Base-by-base conservation (phyloP, 2,888 invertebrate genomes). In the Caradrina kadenii region DNA sequence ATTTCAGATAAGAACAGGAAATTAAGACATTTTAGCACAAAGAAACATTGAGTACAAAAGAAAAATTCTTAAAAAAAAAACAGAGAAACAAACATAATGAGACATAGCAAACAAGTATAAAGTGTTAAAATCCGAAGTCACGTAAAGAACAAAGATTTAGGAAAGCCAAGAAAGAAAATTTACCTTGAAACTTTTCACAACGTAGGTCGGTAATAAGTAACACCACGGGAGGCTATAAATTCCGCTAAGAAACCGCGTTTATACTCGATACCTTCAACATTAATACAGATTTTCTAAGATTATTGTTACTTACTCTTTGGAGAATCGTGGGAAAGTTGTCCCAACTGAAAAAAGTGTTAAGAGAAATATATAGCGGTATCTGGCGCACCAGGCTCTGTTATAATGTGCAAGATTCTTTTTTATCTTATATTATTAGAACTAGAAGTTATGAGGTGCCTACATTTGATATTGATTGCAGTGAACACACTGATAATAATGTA, bases 281-380 rank as follows among this genome's bases (percentile, higher is more conserved):
- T 90, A 90, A 91, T 90, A 91, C 87, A 88, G 87, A 90, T 91
- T 90, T 89, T 88, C 82, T 81, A 79, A 87, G 87, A 89, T 90
- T 88, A 89, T 88, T 87, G 87, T 86, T 82, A 88, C 83, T 75
- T 70, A 88, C 81, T 69, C 83, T 79, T 72, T 59, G 60, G 77
- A 75, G 81, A 65, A 73, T 73, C 65, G 72, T 66, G 59, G 71
- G 76, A 78, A 82, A 76, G 69, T 66, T 75, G 62, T 70, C 72
- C 79, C 69, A 67, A 79, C 61, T 55, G 56, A 60, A 67, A 71
- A 70, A 79, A 78, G 63, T 70, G 62, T 78, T 75, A 56, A 61
- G 59, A 68, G 52, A 64, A 76, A 78, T 59, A 73, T 73, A 68
- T 73, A 45, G 45, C 48, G 59, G 62, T 22, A 62, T 35, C 55